Conservation (phyloP, 2,888 invertebrate species). For the Apotomis turbidana region DNA sequence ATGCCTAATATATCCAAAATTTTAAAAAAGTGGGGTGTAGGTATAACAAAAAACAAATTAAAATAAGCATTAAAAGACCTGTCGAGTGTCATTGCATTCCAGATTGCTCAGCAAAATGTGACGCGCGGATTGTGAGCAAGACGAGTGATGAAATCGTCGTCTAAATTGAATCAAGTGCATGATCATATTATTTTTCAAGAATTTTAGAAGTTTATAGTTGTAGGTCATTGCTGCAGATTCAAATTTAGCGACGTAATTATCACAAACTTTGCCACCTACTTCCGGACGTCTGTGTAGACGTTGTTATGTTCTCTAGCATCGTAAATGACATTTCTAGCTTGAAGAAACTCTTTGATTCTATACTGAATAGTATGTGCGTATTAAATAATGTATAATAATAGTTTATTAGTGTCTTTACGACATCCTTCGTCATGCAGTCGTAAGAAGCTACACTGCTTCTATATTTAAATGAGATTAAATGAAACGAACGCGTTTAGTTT, state of each 20-base stretch:
- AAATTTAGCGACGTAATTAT: conserved; percentile 9
- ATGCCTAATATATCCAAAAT: too few species aligned
- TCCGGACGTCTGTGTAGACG: neutral
- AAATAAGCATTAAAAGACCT: too few species aligned
- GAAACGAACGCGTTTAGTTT: neutral
- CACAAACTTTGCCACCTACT: neutral
- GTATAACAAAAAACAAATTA: too few species aligned
- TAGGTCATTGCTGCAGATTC: conserved; percentile 10
- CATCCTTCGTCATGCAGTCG: conserved; percentile 6
- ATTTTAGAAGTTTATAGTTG: neutral
- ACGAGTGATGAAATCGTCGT: neutral
- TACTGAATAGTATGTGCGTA: neutral
- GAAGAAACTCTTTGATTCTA: neutral
- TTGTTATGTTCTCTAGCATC: too few species aligned
- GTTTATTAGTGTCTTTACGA: conserved; percentile 9
- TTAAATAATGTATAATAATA: neutral
- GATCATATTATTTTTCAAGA: conserved; percentile 10
- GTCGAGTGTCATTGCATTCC: neutral
- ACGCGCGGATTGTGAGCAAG: neutral
- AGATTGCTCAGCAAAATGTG: neutral
- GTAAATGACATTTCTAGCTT: too few species aligned
- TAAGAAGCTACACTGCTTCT: neutral
- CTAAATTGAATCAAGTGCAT: conserved; percentile 25
- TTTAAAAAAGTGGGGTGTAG: too few species aligned
- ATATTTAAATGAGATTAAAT: conserved; percentile 19